Evolutionary conservation across 2,113 vertebrate species (phyloP), one percentile per base, ranked within the genome.

Genomic region (Lota lota): DNA sequence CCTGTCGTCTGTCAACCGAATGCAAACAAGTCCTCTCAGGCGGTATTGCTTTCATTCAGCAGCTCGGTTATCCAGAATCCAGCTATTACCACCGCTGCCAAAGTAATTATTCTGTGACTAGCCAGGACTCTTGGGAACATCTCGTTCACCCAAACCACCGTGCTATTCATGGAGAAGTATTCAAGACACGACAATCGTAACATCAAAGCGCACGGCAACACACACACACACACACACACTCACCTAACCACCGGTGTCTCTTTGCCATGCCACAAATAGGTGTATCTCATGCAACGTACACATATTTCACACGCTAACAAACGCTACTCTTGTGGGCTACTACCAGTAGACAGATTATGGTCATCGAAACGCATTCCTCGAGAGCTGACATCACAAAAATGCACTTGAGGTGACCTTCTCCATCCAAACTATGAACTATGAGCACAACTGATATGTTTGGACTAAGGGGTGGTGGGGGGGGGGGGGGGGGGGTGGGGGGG

Each of bases 301-400:
- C 74, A 88, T 88, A 82, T 78, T 80, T 88, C 78, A 81, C 78
- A 75, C 18, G 2, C 71, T 82, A 85, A 86, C 11, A 87, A 80
- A 89, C 85, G 89, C 22, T 22, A 78, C 80, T 76, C 73, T 51
- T 40, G 65, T 63, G 70, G 81, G 75, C 73, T 68, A 64, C 68
- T 72, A 28, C 66, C 21, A 68, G 33, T 68, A 79, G 74, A 80
- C 78, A 87, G 87, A 88, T 88, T 65, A 79, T 85, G 67, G 79
- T 28, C 76, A 81, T 85, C 78, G 87, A 85, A 75, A 84, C 77
- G 80, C 90, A 91, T 92, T 92, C 89, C 83, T 80, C 8, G 51
- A 62, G 67, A 5, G 72, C 79, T 92, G 88, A 91, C 82, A 83
- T 86, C 75, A 65, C 69, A 68, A 72, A 83, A 83, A 81, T 63